Conservation (phyloP, 2,888 invertebrate genomes). For the Invenusta paracnida region DNA sequence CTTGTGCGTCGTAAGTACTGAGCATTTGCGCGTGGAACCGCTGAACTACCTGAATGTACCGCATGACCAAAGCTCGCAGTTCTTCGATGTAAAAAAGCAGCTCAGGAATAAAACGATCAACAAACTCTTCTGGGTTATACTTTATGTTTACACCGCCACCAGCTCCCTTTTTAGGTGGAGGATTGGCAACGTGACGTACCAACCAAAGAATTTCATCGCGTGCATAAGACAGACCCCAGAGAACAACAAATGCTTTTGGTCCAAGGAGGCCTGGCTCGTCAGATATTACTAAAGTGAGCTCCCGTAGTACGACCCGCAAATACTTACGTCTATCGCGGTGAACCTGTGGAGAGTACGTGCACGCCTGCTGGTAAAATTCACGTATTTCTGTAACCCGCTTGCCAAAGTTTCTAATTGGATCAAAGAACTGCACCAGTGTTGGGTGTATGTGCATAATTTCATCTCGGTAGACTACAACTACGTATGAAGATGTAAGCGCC, state of each 20-base stretch:
- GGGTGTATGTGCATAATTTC: constrained; percentile 92
- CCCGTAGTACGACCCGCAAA: constrained; percentile 85
- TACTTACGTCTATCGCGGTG: constrained; percentile 94
- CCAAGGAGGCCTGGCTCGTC: constrained; percentile 96
- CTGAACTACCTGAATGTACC: constrained; percentile 81
- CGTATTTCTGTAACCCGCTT: constrained; percentile 91
- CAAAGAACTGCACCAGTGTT: constrained; percentile 85
- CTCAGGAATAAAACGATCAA: constrained; percentile 71
- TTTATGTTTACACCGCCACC: background rate
- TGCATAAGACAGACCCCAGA: constrained; percentile 89
- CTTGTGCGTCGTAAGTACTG: constrained; percentile 80
- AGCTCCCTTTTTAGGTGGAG: constrained; percentile 66
- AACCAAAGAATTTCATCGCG: constrained; percentile 95
- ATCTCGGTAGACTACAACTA: constrained; percentile 86
- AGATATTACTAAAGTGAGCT: constrained; percentile 84
- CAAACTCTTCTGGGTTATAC: constrained; percentile 33
- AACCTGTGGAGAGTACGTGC: constrained; percentile 66
- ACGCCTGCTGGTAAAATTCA: constrained; percentile 75
- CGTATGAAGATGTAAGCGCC: constrained; percentile 87
- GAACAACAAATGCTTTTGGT: constrained; percentile 89
- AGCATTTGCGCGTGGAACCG: constrained; percentile 94
- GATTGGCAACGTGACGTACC: constrained; percentile 88
- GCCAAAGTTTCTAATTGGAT: constrained; percentile 72
- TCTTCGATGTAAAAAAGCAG: constrained; percentile 96
- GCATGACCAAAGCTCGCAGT: constrained; percentile 66